phyloP scores from a whole-genome alignment of 2,888 invertebrate species.

The Drosophila sordidapex region DNA sequence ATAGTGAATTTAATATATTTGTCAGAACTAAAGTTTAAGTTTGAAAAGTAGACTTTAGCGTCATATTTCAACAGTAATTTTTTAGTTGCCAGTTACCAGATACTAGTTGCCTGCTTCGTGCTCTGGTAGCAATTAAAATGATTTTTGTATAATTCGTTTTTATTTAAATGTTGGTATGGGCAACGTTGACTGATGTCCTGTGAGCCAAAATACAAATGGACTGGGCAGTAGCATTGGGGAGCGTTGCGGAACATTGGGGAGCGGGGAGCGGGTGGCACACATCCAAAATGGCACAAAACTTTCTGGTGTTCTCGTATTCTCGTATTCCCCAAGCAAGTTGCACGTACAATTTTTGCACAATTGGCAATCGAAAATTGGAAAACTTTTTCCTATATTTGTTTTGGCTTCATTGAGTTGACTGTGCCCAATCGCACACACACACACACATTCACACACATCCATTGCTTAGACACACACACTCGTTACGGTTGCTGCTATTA shows the following conservation, averaged over 20 bases:
- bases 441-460: conserved; percentile 6
- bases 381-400: conserved; percentile 79
- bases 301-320: conserved; percentile 66
- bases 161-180: conserved; percentile 38
- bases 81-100: background rate
- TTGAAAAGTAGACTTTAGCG: conserved; percentile 12
- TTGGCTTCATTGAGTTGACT: conserved; percentile 78
- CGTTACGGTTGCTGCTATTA: conserved; percentile 66
- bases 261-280: conserved; percentile 14
- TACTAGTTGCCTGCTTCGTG: background rate
- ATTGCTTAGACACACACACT: conserved; percentile 23
- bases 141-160: conserved; percentile 49
- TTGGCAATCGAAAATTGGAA: conserved; percentile 80
- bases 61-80: conserved; percentile 7
- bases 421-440: conserved; percentile 35
- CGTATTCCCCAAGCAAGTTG: conserved; percentile 72
- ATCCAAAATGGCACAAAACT: conserved; percentile 70
- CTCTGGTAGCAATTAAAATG: conserved; percentile 32
- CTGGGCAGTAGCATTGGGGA: conserved; percentile 6
- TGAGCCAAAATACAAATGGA: conserved; percentile 28
- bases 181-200: conserved; percentile 35
- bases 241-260: background rate
- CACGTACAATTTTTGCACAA: conserved; percentile 73
- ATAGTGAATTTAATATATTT: conserved; percentile 23
- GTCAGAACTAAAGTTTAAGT: conserved; percentile 39